These are phyloP conservation scores for Tanytarsus gracilentus DNA, from an alignment of 2,888 invertebrate species.

Conservation along the genomic window DNA sequence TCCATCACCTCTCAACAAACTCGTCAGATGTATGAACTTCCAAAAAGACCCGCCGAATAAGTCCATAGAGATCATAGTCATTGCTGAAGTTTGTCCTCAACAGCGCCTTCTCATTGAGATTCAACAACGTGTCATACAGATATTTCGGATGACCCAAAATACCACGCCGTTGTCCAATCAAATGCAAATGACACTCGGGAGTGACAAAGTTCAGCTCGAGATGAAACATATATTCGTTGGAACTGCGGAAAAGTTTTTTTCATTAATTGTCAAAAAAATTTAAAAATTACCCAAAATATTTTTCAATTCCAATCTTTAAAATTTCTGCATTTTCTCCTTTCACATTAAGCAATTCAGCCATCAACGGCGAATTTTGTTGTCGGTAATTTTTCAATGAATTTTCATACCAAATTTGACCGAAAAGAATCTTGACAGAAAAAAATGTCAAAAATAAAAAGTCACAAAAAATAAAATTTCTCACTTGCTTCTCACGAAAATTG, in stretches of 20 bases:
- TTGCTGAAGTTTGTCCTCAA: slow-evolving; percentile 35
- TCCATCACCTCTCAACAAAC: neutral
- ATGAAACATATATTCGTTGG: slow-evolving; percentile 35
- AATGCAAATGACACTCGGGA: slow-evolving; percentile 37
- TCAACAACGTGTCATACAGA: slow-evolving; percentile 38
- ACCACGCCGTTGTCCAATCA: slow-evolving; percentile 39
- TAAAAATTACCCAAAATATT: slow-evolving; percentile 37
- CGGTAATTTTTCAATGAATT: slow-evolving; percentile 33
- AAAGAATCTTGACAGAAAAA: neutral
- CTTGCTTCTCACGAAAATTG: slow-evolving; percentile 34
- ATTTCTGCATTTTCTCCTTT: slow-evolving; percentile 36
- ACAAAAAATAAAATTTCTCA: slow-evolving; percentile 29
- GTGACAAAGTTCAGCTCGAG: slow-evolving; percentile 39
- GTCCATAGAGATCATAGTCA: slow-evolving; percentile 38
- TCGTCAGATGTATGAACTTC: neutral
- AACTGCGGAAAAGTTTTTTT: neutral
- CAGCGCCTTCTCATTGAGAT: slow-evolving; percentile 36
- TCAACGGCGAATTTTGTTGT: slow-evolving; percentile 38
- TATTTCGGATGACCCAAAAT: slow-evolving; percentile 39
- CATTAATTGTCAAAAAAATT: neutral
- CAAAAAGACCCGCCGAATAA: slow-evolving; percentile 31
- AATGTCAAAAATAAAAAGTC: neutral
- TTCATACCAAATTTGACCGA: neutral
- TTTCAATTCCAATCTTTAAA: slow-evolving; percentile 40
- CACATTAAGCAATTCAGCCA: slow-evolving; percentile 37